Evolutionary conservation across 64 coral and sea anemone species (phyloP).

Genomic region (Montipora cactus): DNA sequence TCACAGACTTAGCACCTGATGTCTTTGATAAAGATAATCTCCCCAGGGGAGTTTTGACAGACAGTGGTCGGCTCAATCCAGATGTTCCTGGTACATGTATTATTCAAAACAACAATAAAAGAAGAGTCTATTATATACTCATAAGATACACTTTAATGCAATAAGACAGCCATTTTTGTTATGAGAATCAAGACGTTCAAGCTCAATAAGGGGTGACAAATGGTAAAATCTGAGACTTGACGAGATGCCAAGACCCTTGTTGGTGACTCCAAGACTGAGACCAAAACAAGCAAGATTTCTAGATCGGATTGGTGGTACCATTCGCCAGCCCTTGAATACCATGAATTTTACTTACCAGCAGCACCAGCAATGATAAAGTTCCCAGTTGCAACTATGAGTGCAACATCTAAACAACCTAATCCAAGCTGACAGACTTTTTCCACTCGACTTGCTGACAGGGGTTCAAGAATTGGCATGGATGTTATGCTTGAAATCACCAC

Average conservation of each 20-base stretch:
- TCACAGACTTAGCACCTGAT: conserved; percentile 63
- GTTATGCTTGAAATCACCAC: conserved; percentile 80
- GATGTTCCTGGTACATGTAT: conserved; percentile 34
- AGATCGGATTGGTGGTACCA: too few species aligned
- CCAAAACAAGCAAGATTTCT: too few species aligned
- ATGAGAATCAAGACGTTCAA: too few species aligned
- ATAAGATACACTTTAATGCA: too few species aligned
- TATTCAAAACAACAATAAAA: not conserved
- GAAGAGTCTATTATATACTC: too few species aligned
- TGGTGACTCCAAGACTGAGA: too few species aligned
- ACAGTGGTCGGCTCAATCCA: conserved; percentile 62
- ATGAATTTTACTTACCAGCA: conserved; percentile 38
- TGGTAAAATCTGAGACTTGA: too few species aligned
- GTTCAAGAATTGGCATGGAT: conserved; percentile 94
- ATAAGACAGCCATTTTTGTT: too few species aligned
- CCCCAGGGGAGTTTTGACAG: conserved; percentile 60
- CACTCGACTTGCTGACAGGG: conserved; percentile 71
- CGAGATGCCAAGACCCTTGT: too few species aligned
- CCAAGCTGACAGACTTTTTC: conserved; percentile 88
- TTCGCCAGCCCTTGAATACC: too few species aligned
- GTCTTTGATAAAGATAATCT: conserved; percentile 57
- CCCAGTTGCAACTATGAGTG: conserved; percentile 89
- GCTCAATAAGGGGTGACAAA: too few species aligned
- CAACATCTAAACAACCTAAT: conserved; percentile 82
- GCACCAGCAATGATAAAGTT: conserved; percentile 65